Conservation (phyloP, 2,113 vertebrate species). For the Elgaria multicarinata region DNA sequence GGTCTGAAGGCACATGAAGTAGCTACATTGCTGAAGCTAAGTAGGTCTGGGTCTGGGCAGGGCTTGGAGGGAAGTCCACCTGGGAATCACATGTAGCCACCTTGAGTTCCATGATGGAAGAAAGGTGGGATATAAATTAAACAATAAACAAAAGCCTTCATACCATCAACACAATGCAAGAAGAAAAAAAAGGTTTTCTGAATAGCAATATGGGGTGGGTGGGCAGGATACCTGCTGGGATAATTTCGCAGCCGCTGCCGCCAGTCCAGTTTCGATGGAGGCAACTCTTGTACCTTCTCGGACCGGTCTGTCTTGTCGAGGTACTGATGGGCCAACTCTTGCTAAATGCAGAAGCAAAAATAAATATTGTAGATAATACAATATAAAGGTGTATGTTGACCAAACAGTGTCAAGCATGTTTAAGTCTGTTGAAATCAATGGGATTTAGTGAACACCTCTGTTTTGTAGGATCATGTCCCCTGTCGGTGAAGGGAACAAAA, state of each 20-base stretch:
- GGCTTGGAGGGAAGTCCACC: too few species aligned
- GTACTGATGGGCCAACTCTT: slow-evolving; percentile 93
- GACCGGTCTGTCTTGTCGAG: slow-evolving; percentile 94
- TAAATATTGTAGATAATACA: neutral
- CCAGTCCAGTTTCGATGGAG: slow-evolving; percentile 96
- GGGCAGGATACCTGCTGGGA: slow-evolving; percentile 91
- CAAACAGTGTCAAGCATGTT: neutral
- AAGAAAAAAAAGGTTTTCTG: neutral
- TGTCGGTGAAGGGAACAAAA: neutral
- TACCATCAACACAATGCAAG: neutral
- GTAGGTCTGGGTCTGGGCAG: too few species aligned
- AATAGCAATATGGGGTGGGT: neutral
- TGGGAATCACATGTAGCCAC: too few species aligned
- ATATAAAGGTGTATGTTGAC: neutral
- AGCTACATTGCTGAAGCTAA: too few species aligned
- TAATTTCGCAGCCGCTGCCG: slow-evolving; percentile 93
- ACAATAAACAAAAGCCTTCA: neutral
- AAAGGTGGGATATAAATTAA: too few species aligned
- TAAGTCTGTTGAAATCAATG: neutral
- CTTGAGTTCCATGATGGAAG: too few species aligned
- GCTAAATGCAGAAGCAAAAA: slow-evolving; percentile 79
- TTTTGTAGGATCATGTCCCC: neutral
- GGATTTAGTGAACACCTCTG: neutral
- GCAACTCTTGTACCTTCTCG: slow-evolving; percentile 95
- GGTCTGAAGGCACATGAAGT: too few species aligned